A percentile compares a stretch with the other conserved stretches of the same genome.
These are phyloP conservation scores for Ranitomeya imitator DNA, from an alignment of 2,113 vertebrate genomes.

Conservation along the genomic window DNA sequence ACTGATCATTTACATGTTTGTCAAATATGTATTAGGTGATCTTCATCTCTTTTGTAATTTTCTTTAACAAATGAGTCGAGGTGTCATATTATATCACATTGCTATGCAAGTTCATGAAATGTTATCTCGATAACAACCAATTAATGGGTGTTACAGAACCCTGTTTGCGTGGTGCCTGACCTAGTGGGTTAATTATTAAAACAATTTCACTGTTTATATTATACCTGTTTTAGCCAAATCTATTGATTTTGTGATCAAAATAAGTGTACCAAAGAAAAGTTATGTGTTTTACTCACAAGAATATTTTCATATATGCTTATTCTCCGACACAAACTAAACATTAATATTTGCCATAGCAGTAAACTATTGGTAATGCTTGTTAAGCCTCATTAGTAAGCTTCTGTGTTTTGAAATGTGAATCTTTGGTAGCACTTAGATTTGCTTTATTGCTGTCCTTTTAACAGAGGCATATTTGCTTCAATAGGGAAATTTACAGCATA, in stretches of 20 bases:
- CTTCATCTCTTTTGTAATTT: not conserved
- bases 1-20: not conserved
- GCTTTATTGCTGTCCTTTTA: not conserved
- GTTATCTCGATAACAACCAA: slow-evolving; percentile 40
- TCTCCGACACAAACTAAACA: slow-evolving; percentile 1
- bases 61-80: not conserved
- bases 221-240: slow-evolving; percentile 8
- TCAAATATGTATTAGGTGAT: not conserved
- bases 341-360: slow-evolving; percentile 2
- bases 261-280: not conserved
- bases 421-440: not conserved
- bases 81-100: slow-evolving; percentile 8
- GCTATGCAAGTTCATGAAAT: slow-evolving; percentile 18
- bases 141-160: slow-evolving; percentile 27
- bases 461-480: slow-evolving; percentile 4
- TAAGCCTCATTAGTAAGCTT: slow-evolving; percentile 35
- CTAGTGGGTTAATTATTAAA: slow-evolving; percentile 28
- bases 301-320: slow-evolving; percentile 20
- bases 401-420: slow-evolving; percentile 21
- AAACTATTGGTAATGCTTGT: slow-evolving; percentile 37
- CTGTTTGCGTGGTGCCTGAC: slow-evolving; percentile 37
- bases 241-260: slow-evolving; percentile 14
- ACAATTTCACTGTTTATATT: not conserved
- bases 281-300: not conserved
- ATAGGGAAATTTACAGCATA: not conserved